These are phyloP conservation scores for Anarsia innoxiella DNA, from an alignment of 2,888 invertebrate species.

Conservation along the genomic window DNA sequence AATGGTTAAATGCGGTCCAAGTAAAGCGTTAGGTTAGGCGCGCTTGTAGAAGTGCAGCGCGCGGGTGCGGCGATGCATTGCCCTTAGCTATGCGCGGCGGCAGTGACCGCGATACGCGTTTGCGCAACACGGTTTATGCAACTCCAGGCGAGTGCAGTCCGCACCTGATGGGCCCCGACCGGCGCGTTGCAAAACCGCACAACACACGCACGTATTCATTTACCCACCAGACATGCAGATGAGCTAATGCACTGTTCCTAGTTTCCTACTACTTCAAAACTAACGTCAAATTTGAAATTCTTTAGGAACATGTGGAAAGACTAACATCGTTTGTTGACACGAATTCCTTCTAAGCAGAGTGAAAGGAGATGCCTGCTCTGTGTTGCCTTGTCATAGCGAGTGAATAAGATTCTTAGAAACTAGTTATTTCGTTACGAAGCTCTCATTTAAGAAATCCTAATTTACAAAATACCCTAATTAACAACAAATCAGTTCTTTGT, in stretches of 20 bases:
- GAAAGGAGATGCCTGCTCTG: too few species aligned
- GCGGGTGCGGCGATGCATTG: conserved; percentile 57
- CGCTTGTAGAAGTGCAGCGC: too few species aligned
- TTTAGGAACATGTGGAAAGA: neutral
- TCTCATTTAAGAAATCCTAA: too few species aligned
- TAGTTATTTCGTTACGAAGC: too few species aligned
- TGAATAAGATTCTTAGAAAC: too few species aligned
- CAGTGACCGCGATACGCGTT: conserved; percentile 71
- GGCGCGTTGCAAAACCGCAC: conserved; percentile 54
- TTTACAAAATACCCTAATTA: neutral
- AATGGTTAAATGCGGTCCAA: too few species aligned
- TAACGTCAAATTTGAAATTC: too few species aligned
- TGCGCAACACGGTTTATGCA: conserved; percentile 65
- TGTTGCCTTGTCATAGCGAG: too few species aligned
- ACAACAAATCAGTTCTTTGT: too few species aligned
- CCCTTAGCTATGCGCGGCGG: conserved; percentile 49
- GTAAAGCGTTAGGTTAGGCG: neutral
- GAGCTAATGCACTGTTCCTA: neutral
- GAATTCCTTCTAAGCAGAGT: neutral
- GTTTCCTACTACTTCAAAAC: neutral
- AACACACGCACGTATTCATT: conserved; percentile 39
- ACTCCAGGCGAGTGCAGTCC: conserved; percentile 61
- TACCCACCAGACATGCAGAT: conserved; percentile 20
- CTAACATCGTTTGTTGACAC: neutral
- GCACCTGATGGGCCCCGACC: conserved; percentile 57